Conservation (phyloP, 53 echinoderm and acorn worm species). For the Patiria pectinifera region DNA sequence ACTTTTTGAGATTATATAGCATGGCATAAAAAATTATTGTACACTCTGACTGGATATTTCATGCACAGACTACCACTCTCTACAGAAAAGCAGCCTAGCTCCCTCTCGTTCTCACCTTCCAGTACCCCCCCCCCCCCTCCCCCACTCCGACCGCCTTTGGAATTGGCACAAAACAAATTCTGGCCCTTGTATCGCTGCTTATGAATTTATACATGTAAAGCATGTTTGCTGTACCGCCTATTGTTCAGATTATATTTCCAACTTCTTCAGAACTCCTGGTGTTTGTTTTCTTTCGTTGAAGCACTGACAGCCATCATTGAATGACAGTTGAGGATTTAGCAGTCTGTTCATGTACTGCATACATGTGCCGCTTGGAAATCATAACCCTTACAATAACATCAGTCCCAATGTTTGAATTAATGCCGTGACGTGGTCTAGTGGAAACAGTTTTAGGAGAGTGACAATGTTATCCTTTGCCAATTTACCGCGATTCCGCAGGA, state of each 20-base stretch:
- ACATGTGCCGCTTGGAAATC: background rate
- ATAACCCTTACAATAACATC: constrained; percentile 38
- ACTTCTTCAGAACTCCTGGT: background rate
- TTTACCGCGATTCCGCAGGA: background rate
- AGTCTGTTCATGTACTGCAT: background rate
- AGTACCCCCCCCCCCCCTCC: too few species aligned
- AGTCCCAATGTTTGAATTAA: constrained; percentile 2
- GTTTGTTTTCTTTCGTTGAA: background rate
- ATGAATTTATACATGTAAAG: too few species aligned
- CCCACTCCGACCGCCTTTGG: too few species aligned
- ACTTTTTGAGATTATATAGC: too few species aligned
- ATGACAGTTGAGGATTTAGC: background rate
- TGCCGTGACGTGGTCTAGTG: background rate
- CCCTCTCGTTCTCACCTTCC: too few species aligned
- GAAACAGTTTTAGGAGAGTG: constrained; percentile 18
- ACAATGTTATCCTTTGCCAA: constrained; percentile 3
- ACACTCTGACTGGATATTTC: too few species aligned
- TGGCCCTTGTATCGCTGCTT: too few species aligned
- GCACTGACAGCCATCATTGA: background rate
- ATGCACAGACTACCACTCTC: too few species aligned
- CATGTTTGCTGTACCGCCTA: background rate
- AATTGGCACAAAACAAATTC: too few species aligned
- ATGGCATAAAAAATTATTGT: too few species aligned
- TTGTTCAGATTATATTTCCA: too few species aligned
- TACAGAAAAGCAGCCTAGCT: too few species aligned